phyloP scores from a whole-genome alignment of 2,113 vertebrate genomes.

The Hiodon alosoides region DNA sequence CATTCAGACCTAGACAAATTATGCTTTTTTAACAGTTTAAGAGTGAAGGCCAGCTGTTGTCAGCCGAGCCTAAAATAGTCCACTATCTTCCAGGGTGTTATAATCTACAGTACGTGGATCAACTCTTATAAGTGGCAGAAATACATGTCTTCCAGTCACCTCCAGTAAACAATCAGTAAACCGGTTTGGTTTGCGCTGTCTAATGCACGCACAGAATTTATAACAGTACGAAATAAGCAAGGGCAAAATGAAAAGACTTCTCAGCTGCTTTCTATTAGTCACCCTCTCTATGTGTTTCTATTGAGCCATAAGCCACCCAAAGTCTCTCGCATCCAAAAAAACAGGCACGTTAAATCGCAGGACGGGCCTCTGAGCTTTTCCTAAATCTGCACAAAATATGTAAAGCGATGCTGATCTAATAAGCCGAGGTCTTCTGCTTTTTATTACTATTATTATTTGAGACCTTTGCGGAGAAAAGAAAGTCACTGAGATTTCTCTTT shows the following conservation, averaged over 20 bases:
- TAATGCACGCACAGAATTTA: background rate
- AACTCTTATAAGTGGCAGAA: constrained; percentile 6
- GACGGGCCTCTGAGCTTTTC: background rate
- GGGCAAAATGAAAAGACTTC: background rate
- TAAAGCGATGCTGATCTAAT: constrained; percentile 29
- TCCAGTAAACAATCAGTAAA: constrained; percentile 14
- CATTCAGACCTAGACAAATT: constrained; percentile 7
- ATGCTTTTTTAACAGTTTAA: constrained; percentile 7
- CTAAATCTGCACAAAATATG: constrained; percentile 17
- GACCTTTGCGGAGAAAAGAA: constrained; percentile 28
- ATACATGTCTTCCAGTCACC: background rate
- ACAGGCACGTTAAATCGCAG: background rate
- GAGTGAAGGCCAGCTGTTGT: background rate
- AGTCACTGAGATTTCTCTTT: constrained; percentile 30
- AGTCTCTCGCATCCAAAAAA: constrained; percentile 4
- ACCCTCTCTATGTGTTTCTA: background rate
- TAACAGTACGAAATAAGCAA: background rate
- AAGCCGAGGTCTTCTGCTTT: constrained; percentile 13
- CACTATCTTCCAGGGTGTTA: background rate
- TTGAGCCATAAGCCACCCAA: constrained; percentile 15
- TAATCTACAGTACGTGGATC: background rate
- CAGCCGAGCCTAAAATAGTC: background rate
- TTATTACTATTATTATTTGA: constrained; percentile 28
- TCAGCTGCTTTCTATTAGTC: constrained; percentile 15
- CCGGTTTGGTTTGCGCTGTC: background rate